Evolutionary conservation across 2,888 invertebrate species (phyloP).

Genomic region (Stratiomys singularior): DNA sequence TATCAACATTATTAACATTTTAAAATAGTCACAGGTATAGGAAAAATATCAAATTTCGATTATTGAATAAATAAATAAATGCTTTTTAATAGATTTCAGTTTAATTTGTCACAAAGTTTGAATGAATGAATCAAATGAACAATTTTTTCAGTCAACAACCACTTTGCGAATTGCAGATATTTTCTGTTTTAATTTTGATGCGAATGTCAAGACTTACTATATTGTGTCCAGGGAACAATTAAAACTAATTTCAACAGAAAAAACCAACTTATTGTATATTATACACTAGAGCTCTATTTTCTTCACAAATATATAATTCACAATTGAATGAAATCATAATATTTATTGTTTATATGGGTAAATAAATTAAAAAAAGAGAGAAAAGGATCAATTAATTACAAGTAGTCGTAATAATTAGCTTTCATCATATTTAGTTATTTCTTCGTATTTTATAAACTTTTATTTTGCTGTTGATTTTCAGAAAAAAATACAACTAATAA

Average conservation of each 20-base stretch:
- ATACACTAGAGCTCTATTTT: conserved; percentile 28
- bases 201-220: not conserved
- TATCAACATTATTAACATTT: too few relatives aligned
- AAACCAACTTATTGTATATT: not conserved
- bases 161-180: too few relatives aligned
- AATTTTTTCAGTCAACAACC: too few relatives aligned
- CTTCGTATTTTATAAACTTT: not conserved
- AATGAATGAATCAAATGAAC: too few relatives aligned
- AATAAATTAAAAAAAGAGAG: conserved; percentile 38
- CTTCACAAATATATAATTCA: conserved; percentile 31
- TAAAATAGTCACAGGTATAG: too few relatives aligned
- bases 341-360: conserved; percentile 10
- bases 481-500: conserved; percentile 28
- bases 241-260: conserved; percentile 20
- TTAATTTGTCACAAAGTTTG: too few relatives aligned
- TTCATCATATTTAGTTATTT: not conserved
- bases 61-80: too few relatives aligned
- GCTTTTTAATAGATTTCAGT: too few relatives aligned
- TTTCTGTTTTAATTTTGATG: not conserved
- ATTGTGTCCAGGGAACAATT: not conserved
- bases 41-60: too few relatives aligned
- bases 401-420: too few relatives aligned
- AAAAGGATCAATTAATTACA: conserved; percentile 3
- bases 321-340: conserved; percentile 39
- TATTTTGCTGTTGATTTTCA: not conserved